Conservation (phyloP, 2,888 invertebrate species). For the Iselma pallidipennis region DNA sequence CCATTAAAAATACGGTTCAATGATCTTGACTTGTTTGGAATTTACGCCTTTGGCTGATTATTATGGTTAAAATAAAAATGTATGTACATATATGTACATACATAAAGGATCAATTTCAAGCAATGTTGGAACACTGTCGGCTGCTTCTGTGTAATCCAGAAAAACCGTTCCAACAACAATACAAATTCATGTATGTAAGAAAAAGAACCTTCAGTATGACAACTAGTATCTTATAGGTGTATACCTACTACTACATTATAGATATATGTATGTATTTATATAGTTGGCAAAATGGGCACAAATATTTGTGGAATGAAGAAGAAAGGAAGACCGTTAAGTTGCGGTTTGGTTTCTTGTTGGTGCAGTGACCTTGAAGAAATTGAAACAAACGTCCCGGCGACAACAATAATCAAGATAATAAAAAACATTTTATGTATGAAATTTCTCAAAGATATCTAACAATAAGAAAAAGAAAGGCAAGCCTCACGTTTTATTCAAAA, state of each 20-base stretch:
- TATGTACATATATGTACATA: conserved; percentile 18
- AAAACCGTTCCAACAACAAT: not conserved
- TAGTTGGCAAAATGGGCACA: conserved; percentile 27
- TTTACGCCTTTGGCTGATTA: conserved; percentile 22
- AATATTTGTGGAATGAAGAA: conserved; percentile 37
- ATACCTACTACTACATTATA: too few relatives aligned
- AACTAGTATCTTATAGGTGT: too few relatives aligned
- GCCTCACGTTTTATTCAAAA: conserved; percentile 15
- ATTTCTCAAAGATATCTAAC: not conserved
- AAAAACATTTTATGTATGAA: conserved; percentile 8
- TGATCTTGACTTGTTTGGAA: conserved; percentile 24
- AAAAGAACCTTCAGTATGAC: not conserved
- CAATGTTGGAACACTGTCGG: not conserved
- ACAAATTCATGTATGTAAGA: not conserved
- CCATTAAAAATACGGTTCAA: conserved; percentile 24
- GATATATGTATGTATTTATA: too few relatives aligned
- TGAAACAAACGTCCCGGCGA: conserved; percentile 4
- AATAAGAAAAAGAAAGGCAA: conserved; percentile 13
- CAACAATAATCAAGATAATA: conserved; percentile 1
- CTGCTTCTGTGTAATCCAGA: not conserved
- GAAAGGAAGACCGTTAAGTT: conserved; percentile 36
- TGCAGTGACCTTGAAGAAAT: conserved; percentile 41
- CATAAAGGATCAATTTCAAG: too few relatives aligned
- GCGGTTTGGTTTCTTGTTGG: conserved; percentile 32
- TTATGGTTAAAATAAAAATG: conserved; percentile 19